Evolutionary conservation across 1,140 invertebrate species (phyloP).

Genomic region (Saccostrea glomerata): DNA sequence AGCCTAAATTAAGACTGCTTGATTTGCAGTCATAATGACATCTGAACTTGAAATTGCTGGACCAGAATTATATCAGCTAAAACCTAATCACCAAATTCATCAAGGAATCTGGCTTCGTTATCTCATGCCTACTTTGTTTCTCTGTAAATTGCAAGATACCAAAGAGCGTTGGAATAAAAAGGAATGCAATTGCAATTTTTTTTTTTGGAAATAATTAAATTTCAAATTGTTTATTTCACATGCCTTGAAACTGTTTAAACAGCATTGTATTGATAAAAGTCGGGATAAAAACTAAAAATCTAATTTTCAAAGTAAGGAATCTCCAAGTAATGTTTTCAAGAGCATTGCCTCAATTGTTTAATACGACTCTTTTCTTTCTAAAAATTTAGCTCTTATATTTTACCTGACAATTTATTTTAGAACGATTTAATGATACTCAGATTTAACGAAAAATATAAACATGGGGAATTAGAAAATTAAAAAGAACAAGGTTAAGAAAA

Average conservation of each 20-base stretch:
- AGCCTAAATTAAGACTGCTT: neutral
- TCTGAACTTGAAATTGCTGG: slow-evolving; percentile 26
- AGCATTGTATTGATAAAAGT: neutral
- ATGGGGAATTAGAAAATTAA: neutral
- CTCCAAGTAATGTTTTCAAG: neutral
- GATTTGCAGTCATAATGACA: slow-evolving; percentile 35
- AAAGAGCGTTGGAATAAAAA: neutral
- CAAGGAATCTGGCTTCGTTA: neutral
- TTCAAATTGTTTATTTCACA: slow-evolving; percentile 31
- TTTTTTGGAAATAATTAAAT: slow-evolving; percentile 15
- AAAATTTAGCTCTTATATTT: neutral
- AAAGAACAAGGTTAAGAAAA: neutral
- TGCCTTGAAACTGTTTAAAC: slow-evolving; percentile 11
- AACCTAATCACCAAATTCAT: slow-evolving; percentile 31
- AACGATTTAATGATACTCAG: neutral
- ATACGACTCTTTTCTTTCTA: neutral
- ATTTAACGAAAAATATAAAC: neutral
- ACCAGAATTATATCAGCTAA: slow-evolving; percentile 12
- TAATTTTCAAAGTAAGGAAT: slow-evolving; percentile 9
- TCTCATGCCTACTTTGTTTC: slow-evolving; percentile 8
- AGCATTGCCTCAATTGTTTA: neutral
- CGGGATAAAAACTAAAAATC: neutral
- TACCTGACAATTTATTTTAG: neutral
- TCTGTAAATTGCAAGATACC: neutral
- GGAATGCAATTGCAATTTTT: neutral